Evolutionary conservation across 2,113 vertebrate genomes (phyloP).

Genomic region (Opisthocomus hoazin): DNA sequence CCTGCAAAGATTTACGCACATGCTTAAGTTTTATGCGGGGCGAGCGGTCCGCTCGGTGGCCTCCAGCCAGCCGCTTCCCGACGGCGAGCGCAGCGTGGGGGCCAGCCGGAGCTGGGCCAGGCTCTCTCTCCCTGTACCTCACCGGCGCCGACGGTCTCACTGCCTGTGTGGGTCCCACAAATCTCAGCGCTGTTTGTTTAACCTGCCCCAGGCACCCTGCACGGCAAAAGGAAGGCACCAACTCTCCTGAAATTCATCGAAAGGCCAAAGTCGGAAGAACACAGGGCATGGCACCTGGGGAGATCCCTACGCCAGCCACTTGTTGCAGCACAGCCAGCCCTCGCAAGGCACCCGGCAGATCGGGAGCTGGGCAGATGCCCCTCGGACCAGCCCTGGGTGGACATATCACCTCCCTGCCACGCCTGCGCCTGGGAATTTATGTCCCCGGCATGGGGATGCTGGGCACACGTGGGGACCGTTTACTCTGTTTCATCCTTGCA

Average conservation of each 20-base stretch:
- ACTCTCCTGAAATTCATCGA: neutral
- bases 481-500: neutral
- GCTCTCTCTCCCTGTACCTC: neutral
- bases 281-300: accelerated
- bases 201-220: neutral
- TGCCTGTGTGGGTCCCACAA: neutral
- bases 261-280: neutral
- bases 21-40: neutral
- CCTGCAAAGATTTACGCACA: neutral
- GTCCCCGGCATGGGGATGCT: neutral
- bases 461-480: neutral
- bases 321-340: neutral
- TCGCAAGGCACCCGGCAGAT: neutral
- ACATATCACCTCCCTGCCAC: neutral
- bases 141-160: neutral
- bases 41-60: neutral
- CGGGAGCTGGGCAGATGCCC: accelerated
- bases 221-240: neutral
- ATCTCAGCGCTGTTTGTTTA: neutral
- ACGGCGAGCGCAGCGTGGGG: accelerated
- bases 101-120: neutral
- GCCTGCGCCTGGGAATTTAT: neutral
- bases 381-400: accelerated
- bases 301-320: accelerated
- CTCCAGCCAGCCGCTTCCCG: neutral